Conservation (phyloP, 92 coral and sea anemone genomes). For the Palythoa caribaeorum region DNA sequence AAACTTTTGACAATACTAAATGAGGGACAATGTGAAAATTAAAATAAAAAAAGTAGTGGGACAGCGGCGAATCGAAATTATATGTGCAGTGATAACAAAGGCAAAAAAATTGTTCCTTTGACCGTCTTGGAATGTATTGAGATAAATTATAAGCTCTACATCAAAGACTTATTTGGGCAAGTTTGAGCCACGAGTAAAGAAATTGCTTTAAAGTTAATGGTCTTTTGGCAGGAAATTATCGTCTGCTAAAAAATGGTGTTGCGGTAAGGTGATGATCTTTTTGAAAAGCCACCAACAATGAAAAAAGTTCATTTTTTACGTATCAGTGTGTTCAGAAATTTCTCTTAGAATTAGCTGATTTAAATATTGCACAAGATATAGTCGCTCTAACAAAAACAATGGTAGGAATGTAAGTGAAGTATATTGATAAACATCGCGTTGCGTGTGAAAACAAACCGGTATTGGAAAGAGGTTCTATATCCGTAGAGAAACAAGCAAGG, state of each 20-base stretch:
- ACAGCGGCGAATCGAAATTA: background rate
- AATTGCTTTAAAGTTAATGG: background rate
- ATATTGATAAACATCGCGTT: background rate
- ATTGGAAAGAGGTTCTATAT: background rate
- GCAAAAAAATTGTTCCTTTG: background rate
- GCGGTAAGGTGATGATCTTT: background rate
- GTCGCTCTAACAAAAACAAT: background rate
- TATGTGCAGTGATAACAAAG: background rate
- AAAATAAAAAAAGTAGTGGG: no score
- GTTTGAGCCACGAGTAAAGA: background rate
- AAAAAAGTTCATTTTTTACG: background rate
- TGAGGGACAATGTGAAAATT: no score
- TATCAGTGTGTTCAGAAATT: background rate
- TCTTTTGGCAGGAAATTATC: slow-evolving; percentile 20
- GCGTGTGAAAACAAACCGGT: background rate
- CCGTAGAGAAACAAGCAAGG: background rate
- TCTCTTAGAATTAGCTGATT: background rate
- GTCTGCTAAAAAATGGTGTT: slow-evolving; percentile 6
- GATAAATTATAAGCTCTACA: background rate
- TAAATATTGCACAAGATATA: background rate
- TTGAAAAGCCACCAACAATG: slow-evolving; percentile 30
- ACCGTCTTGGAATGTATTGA: background rate
- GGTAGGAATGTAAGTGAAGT: background rate
- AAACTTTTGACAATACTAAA: no score
- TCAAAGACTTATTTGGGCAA: background rate